A percentile compares a stretch with the other conserved stretches of the same genome.
phyloP scores from a whole-genome alignment of 2,113 vertebrate species.

The Lycocorax pyrrhopterus region DNA sequence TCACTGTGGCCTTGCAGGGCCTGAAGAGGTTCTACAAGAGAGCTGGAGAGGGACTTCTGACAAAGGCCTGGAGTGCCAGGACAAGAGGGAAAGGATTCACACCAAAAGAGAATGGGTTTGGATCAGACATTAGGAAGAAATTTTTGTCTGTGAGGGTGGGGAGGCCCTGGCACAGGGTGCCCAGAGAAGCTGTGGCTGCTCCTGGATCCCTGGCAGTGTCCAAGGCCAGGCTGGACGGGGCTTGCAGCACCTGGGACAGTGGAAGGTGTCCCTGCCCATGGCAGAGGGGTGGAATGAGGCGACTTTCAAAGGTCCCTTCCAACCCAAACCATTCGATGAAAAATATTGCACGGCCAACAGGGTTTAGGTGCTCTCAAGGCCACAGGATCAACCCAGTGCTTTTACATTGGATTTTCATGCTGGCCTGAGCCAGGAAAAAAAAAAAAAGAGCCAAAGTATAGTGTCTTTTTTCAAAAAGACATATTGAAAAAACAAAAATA shows the following conservation, averaged over 20 bases:
- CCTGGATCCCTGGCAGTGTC: neutral
- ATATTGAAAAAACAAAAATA: conserved; percentile 30
- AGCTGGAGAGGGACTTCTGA: neutral
- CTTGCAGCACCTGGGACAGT: neutral
- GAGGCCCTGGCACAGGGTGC: neutral
- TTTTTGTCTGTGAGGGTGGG: fast-evolving
- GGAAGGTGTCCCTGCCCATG: neutral
- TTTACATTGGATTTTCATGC: neutral
- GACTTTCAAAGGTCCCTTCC: neutral
- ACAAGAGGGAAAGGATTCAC: neutral
- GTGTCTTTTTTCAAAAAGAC: conserved; percentile 18
- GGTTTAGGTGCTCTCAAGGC: neutral
- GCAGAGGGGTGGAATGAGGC: fast-evolving
- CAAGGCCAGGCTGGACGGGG: neutral
- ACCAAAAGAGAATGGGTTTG: neutral
- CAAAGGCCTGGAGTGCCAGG: too few relatives aligned
- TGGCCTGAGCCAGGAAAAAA: neutral
- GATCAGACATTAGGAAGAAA: neutral
- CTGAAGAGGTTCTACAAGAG: neutral
- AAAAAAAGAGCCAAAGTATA: neutral
- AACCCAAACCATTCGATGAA: neutral
- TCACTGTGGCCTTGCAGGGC: fast-evolving
- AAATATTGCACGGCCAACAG: neutral
- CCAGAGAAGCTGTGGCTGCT: neutral
- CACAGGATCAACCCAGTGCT: neutral